Conservation (phyloP, 92 coral and sea anemone species). For the Montipora capitata region DNA sequence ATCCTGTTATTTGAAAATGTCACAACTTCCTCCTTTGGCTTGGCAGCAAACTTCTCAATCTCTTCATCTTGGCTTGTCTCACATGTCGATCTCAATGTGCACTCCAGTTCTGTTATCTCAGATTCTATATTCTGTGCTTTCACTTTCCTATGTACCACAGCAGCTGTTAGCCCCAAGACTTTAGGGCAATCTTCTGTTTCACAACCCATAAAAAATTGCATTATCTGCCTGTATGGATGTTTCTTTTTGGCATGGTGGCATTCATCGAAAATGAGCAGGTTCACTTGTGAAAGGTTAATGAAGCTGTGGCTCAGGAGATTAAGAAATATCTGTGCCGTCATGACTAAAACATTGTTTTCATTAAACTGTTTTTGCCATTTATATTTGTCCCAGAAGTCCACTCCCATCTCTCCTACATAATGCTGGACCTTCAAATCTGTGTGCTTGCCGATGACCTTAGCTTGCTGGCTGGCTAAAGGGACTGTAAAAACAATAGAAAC, state of each 20-base stretch:
- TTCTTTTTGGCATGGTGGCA: conserved; percentile 97
- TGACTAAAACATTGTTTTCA: conserved; percentile 85
- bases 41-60: conserved; percentile 86
- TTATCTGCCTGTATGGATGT: conserved; percentile 90
- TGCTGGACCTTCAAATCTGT: conserved; percentile 81
- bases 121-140: conserved; percentile 78
- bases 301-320: conserved; percentile 78
- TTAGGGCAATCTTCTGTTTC: conserved; percentile 62
- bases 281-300: conserved; percentile 80
- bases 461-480: conserved; percentile 93
- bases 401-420: conserved; percentile 95
- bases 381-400: conserved; percentile 87
- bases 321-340: conserved; percentile 96
- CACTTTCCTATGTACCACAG: conserved; percentile 90
- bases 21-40: conserved; percentile 72
- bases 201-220: conserved; percentile 78
- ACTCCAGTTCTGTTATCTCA: conserved; percentile 80
- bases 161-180: conserved; percentile 93
- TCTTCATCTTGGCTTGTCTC: conserved; percentile 80
- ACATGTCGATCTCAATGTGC: conserved; percentile 85
- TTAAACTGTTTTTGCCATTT: conserved; percentile 79
- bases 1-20: conserved; percentile 34
- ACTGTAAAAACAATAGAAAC: conserved; percentile 44
- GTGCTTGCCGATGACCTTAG: conserved; percentile 77
- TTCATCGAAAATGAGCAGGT: conserved; percentile 94